Conservation (phyloP, 2,888 invertebrate genomes). For the Tipula lateralis region DNA sequence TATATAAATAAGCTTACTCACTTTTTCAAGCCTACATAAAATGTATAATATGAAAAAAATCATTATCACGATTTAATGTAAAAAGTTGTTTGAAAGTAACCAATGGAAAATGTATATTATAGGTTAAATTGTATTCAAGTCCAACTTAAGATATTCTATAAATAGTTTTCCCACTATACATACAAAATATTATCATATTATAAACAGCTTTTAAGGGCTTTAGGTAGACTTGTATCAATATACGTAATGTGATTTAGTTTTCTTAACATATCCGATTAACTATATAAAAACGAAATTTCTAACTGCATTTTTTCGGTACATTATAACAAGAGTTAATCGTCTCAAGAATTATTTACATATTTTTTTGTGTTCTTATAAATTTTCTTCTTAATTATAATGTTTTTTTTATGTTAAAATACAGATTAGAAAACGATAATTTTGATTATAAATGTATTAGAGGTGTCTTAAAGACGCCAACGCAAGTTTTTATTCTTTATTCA, state of each 20-base stretch:
- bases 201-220: not conserved
- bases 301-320: not conserved
- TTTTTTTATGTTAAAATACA: not conserved
- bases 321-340: not conserved
- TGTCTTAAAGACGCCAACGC: not conserved
- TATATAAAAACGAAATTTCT: not conserved
- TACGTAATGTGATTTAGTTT: not conserved
- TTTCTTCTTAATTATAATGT: not conserved
- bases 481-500: not conserved
- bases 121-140: not conserved
- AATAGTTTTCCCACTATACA: slow-evolving; percentile 3
- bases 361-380: not conserved
- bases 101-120: not conserved
- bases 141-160: not conserved
- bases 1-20: not conserved
- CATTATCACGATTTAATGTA: slow-evolving; percentile 1
- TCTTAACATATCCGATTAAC: not conserved
- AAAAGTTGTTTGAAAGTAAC: slow-evolving; percentile 24
- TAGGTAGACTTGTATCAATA: too few relatives aligned
- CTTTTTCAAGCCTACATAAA: not conserved
- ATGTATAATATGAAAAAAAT: not conserved
- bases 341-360: not conserved
- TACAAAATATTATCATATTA: not conserved
- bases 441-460: not conserved
- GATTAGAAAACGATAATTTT: not conserved